Percentiles rank a stretch among this genome's conserved stretches.
Conservation (phyloP, 2,888 invertebrate species). For the Leptogaster cylindrica region DNA sequence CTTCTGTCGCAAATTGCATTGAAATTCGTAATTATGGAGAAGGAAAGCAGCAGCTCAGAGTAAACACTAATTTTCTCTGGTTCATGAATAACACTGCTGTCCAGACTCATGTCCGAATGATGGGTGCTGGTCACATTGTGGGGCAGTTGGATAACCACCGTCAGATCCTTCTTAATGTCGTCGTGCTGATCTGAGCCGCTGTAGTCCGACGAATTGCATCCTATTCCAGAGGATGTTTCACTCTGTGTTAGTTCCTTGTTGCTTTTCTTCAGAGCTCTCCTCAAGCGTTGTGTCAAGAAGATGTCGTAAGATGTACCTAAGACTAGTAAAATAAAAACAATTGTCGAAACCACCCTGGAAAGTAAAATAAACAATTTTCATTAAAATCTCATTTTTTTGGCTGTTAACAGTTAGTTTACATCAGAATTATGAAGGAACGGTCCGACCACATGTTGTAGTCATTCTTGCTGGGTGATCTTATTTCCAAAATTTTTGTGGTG, state of each 20-base stretch:
- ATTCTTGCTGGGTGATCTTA: conserved; percentile 73
- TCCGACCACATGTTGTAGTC: conserved; percentile 72
- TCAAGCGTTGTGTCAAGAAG: conserved; percentile 55
- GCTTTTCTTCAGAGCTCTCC: conserved; percentile 56
- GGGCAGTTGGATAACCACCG: conserved; percentile 60
- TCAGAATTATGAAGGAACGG: conserved; percentile 72
- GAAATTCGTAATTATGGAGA: conserved; percentile 78
- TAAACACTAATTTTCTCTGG: conserved; percentile 62
- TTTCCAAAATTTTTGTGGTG: conserved; percentile 67
- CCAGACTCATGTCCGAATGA: conserved; percentile 67
- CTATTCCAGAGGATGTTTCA: conserved; percentile 62
- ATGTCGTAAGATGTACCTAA: conserved; percentile 77
- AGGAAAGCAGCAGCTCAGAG: conserved; percentile 74
- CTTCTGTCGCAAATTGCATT: conserved; percentile 80
- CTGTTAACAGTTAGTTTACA: conserved; percentile 63
- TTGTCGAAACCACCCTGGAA: conserved; percentile 65
- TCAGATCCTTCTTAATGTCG: conserved; percentile 54
- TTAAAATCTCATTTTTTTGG: conserved; percentile 42
- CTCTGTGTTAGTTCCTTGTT: conserved; percentile 61
- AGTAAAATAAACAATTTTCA: conserved; percentile 33
- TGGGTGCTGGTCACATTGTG: conserved; percentile 60
- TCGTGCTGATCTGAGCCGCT: conserved; percentile 57
- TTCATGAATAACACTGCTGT: conserved; percentile 63
- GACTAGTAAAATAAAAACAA: conserved; percentile 67
- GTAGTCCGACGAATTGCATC: conserved; percentile 63